A percentile compares a stretch with the other conserved stretches of the same genome.
Evolutionary conservation across 1,140 invertebrate genomes (phyloP).

Genomic region (Drosophila subpulchrella): DNA sequence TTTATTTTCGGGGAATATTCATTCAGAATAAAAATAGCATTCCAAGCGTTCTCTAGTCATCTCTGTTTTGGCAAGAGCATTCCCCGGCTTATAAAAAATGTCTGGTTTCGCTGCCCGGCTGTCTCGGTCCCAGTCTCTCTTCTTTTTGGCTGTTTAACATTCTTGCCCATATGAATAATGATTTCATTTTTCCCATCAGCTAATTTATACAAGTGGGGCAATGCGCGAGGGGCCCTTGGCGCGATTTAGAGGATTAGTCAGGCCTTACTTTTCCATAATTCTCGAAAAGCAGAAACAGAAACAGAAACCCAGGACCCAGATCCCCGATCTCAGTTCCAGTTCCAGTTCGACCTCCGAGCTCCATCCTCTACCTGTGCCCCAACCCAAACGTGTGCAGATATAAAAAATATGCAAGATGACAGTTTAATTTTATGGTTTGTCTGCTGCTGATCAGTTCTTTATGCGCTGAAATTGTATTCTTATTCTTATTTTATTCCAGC

Average conservation of each 20-base stretch:
- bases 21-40: slow-evolving; percentile 8
- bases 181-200: slow-evolving; percentile 84
- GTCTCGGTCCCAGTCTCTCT: slow-evolving; percentile 14
- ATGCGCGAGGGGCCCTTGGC: slow-evolving; percentile 64
- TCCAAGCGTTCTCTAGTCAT: slow-evolving; percentile 16
- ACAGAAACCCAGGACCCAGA: slow-evolving; percentile 13
- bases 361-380: slow-evolving; percentile 53
- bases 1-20: background rate
- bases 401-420: slow-evolving; percentile 85
- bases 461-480: slow-evolving; percentile 77
- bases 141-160: slow-evolving; percentile 73
- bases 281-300: slow-evolving; percentile 59
- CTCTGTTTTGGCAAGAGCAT: slow-evolving; percentile 41
- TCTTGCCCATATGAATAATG: slow-evolving; percentile 80
- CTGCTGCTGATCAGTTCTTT: slow-evolving; percentile 84
- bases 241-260: slow-evolving; percentile 84
- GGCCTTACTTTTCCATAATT: slow-evolving; percentile 84
- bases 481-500: slow-evolving; percentile 24
- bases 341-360: slow-evolving; percentile 18
- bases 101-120: slow-evolving; percentile 19
- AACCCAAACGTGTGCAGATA: slow-evolving; percentile 62
- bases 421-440: slow-evolving; percentile 85
- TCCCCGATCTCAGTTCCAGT: slow-evolving; percentile 1
- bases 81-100: slow-evolving; percentile 6
- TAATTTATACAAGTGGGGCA: slow-evolving; percentile 84